Conservation (phyloP, 1,140 invertebrate genomes). For the Littorina saxatilis region DNA sequence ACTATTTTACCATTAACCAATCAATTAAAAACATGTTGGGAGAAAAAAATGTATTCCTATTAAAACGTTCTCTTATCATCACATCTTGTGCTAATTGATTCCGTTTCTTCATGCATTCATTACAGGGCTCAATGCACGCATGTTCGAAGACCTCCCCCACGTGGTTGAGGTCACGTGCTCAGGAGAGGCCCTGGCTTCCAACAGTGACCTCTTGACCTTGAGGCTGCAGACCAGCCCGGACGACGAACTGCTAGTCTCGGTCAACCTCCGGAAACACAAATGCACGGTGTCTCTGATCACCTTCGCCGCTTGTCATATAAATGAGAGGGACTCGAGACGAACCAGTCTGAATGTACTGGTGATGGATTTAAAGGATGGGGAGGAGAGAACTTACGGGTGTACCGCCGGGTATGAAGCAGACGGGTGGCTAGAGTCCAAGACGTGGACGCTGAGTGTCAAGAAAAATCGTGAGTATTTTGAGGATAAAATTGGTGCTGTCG, state of each 20-base stretch:
- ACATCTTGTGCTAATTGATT: too few species aligned
- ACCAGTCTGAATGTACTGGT: conserved; percentile 21
- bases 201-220: conserved; percentile 28
- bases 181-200: neutral
- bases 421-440: conserved; percentile 8
- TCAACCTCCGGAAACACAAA: conserved; percentile 25
- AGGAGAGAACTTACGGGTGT: conserved; percentile 9
- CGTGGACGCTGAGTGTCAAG: conserved; percentile 11
- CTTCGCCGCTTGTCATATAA: conserved; percentile 17
- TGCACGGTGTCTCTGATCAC: conserved; percentile 16
- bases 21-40: too few species aligned
- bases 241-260: conserved; percentile 11
- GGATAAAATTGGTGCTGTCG: too few species aligned
- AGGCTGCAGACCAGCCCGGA: conserved; percentile 7
- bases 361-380: neutral
- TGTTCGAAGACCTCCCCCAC: conserved; percentile 13
- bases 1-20: too few species aligned
- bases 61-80: too few species aligned
- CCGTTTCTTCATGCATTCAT: neutral
- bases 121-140: conserved; percentile 3
- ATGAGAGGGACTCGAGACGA: neutral
- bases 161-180: conserved; percentile 27
- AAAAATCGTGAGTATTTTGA: conserved; percentile 7
- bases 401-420: conserved; percentile 3
- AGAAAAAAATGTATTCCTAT: too few species aligned